Percentiles rank a stretch among this genome's conserved stretches.
Conservation (phyloP, 2,888 invertebrate species). For the Melanostoma mellinum region DNA sequence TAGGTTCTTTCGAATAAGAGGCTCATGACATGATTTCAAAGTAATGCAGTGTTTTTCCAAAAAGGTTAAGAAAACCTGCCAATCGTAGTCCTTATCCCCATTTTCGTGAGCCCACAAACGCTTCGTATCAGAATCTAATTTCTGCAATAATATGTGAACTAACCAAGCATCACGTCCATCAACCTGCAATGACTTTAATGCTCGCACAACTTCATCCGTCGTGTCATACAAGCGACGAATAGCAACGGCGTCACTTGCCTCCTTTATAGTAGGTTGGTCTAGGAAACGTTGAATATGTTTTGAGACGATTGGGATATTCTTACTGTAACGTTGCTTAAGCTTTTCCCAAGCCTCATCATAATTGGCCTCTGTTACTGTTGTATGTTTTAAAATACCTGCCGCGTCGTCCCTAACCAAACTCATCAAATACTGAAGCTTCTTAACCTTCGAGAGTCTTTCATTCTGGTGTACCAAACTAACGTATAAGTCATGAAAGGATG, state of each 20-base stretch:
- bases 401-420: not conserved
- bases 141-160: slow-evolving; percentile 9
- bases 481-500: slow-evolving; percentile 18
- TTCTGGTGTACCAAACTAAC: not conserved
- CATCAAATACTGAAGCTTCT: not conserved
- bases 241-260: not conserved
- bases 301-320: too few relatives aligned
- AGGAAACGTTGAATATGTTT: not conserved
- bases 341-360: slow-evolving; percentile 4
- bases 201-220: slow-evolving; percentile 8
- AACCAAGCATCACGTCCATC: slow-evolving; percentile 20
- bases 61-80: not conserved
- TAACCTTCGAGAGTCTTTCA: not conserved
- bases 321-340: not conserved
- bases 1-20: not conserved
- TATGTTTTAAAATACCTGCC: slow-evolving; percentile 5
- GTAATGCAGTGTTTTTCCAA: slow-evolving; percentile 11
- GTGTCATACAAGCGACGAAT: slow-evolving; percentile 16
- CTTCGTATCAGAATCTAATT: slow-evolving; percentile 7
- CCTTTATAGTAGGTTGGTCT: slow-evolving; percentile 5
- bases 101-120: slow-evolving; percentile 5
- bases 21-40: slow-evolving; percentile 7
- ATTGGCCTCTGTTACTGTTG: not conserved
- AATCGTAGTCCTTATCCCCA: slow-evolving; percentile 5
- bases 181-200: not conserved